phyloP scores from a whole-genome alignment of 92 coral and sea anemone genomes.

The Meandrina meandrites region DNA sequence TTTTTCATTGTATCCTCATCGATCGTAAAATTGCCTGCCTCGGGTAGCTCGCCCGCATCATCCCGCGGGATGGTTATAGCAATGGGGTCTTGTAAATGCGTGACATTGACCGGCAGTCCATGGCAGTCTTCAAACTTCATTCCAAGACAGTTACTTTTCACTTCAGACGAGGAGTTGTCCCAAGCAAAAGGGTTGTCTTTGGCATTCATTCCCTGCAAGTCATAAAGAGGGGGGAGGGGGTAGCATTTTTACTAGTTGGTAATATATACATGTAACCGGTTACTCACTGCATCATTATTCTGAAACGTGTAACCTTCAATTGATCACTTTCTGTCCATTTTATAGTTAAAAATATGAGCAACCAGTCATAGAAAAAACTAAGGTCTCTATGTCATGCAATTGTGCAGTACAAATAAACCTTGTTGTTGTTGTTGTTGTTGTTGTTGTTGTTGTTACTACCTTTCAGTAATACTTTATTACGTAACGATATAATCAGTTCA shows the following conservation, averaged over 20 bases:
- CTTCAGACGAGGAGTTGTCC: slow-evolving; percentile 60
- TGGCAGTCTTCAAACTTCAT: slow-evolving; percentile 61
- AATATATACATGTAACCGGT: neutral
- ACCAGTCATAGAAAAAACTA: too few species aligned
- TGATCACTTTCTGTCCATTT: neutral
- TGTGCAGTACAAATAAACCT: too few species aligned
- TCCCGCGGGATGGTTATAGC: slow-evolving; percentile 67
- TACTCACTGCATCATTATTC: too few species aligned
- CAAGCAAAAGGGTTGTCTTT: slow-evolving; percentile 63
- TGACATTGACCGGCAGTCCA: slow-evolving; percentile 58
- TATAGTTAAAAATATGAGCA: neutral
- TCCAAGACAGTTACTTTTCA: slow-evolving; percentile 68
- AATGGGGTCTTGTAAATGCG: slow-evolving; percentile 52
- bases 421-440: too few species aligned
- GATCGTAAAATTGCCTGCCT: slow-evolving; percentile 30
- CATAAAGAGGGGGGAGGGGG: too few species aligned
- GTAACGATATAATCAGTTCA: neutral
- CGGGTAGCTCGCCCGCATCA: slow-evolving; percentile 9
- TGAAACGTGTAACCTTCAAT: too few species aligned
- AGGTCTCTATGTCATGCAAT: too few species aligned
- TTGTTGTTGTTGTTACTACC: too few species aligned
- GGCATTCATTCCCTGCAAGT: slow-evolving; percentile 20
- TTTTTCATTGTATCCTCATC: slow-evolving; percentile 41
- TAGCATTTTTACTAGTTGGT: neutral
- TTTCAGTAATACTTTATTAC: too few species aligned